phyloP scores from a whole-genome alignment of 1,140 invertebrate genomes.

The Dendrolimus kikuchii region DNA sequence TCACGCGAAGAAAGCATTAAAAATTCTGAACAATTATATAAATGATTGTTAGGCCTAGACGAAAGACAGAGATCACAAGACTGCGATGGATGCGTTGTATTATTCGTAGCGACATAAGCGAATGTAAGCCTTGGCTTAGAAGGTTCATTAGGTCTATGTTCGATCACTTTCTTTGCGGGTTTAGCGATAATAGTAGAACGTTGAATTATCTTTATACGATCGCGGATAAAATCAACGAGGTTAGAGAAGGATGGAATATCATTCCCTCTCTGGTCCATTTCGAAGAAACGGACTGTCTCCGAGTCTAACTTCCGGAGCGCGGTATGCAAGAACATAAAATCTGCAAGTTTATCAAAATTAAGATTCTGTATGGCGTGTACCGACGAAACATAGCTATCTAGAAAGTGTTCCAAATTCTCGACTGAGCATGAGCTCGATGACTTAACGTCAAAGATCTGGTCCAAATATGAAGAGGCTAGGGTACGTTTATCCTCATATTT shows the following conservation, averaged over 20 bases:
- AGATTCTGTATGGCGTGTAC: neutral
- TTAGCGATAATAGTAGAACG: constrained; percentile 3
- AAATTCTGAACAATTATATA: constrained; percentile 3
- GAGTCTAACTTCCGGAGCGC: constrained; percentile 3
- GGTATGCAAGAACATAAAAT: constrained; percentile 14
- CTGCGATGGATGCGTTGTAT: neutral
- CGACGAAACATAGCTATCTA: too few relatives aligned
- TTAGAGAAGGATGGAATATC: constrained; percentile 5
- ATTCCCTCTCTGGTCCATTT: constrained; percentile 6
- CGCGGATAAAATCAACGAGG: constrained; percentile 12
- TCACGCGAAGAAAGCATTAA: neutral
- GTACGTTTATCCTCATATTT: too few relatives aligned
- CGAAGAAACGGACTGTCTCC: constrained; percentile 9
- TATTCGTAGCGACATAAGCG: neutral
- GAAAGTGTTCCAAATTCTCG: too few relatives aligned
- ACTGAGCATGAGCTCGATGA: too few relatives aligned
- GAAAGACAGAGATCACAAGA: too few relatives aligned
- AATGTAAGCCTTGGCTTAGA: neutral
- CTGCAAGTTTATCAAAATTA: constrained; percentile 4
- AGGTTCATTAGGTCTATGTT: neutral
- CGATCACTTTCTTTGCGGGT: neutral
- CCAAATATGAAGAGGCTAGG: too few relatives aligned
- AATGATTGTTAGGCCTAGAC: neutral
- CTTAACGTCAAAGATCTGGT: too few relatives aligned
- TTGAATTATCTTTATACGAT: constrained; percentile 13